Conservation (phyloP, 2,888 invertebrate species). For the Atethmia centrago region DNA sequence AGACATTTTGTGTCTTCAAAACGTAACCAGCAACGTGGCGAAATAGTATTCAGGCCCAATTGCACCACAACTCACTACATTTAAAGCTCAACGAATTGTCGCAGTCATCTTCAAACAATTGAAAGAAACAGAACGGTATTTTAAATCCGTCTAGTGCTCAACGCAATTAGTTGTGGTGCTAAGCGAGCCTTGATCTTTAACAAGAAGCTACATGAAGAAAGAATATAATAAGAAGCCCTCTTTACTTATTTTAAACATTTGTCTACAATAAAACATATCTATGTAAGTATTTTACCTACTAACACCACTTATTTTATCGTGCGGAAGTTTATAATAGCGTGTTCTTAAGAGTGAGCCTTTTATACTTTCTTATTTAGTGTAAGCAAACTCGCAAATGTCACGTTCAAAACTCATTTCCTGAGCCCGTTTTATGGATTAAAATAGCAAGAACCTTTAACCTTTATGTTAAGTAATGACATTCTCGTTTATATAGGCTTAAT, state of each 20-base stretch:
- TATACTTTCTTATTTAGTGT: constrained; percentile 21
- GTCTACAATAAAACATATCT: neutral
- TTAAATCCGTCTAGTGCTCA: neutral
- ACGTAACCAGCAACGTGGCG: neutral
- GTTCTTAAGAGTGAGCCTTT: constrained; percentile 31
- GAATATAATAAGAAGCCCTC: too few relatives aligned
- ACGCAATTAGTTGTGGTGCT: too few relatives aligned
- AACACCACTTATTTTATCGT: neutral
- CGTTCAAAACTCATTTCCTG: constrained; percentile 51
- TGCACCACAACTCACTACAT: neutral
- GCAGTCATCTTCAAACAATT: neutral
- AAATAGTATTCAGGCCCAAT: neutral
- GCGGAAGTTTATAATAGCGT: constrained; percentile 16
- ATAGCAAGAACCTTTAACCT: constrained; percentile 51
- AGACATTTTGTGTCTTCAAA: neutral
- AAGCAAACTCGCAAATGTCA: constrained; percentile 49
- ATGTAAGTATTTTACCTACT: neutral
- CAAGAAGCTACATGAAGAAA: too few relatives aligned
- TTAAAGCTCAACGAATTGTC: neutral
- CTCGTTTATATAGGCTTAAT: constrained; percentile 18
- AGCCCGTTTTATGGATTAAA: constrained; percentile 50
- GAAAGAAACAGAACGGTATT: neutral
- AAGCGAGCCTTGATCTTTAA: too few relatives aligned
- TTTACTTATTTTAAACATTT: too few relatives aligned
- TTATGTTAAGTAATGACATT: constrained; percentile 40